A percentile compares a stretch with the other conserved stretches of the same genome.
These are phyloP conservation scores for human (Homo sapiens) DNA, from an alignment of 2,113 vertebrate genomes.

Conservation along the genomic window GRCh38 chr12:91792501-91793000, in stretches of 20 bases:
- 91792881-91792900: not conserved
- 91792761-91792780: not conserved
- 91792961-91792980: not conserved
- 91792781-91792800: not conserved
- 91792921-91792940: not conserved
- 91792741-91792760: not conserved
- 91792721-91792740: not conserved
- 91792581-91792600: not conserved
- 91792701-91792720: not conserved
- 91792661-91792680: not conserved
- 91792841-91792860: not conserved
- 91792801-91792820: not conserved
- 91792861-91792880: not conserved
- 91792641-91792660: not conserved
- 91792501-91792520: not conserved
- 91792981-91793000: not conserved
- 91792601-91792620: not conserved
- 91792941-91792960: not conserved
- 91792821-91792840: not conserved
- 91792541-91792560: not conserved
- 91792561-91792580: not conserved
- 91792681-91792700: not conserved
- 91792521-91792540: conserved; percentile 11
- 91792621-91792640: not conserved
- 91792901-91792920: not conserved